Base-by-base conservation (phyloP, 1,140 invertebrate genomes). In the Ridgeia piscesae region DNA sequence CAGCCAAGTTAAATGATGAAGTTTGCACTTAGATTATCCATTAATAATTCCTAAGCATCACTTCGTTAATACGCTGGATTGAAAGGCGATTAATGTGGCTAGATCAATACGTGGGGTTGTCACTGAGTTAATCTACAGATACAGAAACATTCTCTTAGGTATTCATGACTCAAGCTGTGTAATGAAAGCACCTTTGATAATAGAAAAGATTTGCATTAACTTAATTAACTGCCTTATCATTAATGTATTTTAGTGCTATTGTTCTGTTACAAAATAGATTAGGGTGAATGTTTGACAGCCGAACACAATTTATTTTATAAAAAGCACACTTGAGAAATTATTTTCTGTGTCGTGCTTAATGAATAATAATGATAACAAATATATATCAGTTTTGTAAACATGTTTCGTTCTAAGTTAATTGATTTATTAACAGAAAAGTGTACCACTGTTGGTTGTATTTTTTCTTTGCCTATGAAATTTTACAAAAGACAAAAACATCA, bases 31-130 rank as follows among this genome's bases (percentile, higher is more conserved):
- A 21, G 58, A 77, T 77, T 4, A 77, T 77, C 17, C 58, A 27
- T 77, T 77, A 77, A 77, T 77, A 77, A 77, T 77, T 77, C 58
- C 58, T 21, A 77, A 77, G 58, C 58, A 77, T 77, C 58, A 77
- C 58, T 8, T 77, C 58, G 17, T 21, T 77, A 77, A 77, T 77
- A 77, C 27, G 58, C 8, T 77, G 14, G 58, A 77, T 77, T 77
- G 58, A 77, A 77, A 77, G 58, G 58, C 17, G 58, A 77, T 77
- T 77, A 77, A 77, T 77, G 17, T 77, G 58, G 58, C 58, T 31
- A 77, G 27, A 77, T 77, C 58, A 77, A 77, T 77, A 77, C 4
- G 11, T 77, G 58, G 58, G 58, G 58, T 77, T 21, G 27, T 2
- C 58, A 77, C 58, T 2, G 27, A 77, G 58, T 77, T 77, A 77